Evolutionary conservation across 2,888 invertebrate species (phyloP).

Genomic region (Rhagonycha fulva): DNA sequence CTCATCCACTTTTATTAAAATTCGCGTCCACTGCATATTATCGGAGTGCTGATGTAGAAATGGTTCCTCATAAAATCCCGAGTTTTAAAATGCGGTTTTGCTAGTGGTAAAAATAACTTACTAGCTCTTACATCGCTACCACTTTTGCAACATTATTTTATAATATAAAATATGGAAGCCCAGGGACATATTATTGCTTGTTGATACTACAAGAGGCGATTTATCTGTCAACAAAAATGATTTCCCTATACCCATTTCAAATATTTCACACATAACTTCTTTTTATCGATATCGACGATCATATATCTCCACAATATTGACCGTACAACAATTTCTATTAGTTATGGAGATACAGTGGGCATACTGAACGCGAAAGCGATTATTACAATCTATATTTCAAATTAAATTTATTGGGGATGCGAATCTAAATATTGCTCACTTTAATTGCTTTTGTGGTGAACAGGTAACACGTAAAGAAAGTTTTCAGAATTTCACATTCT

Average conservation of each 20-base stretch:
- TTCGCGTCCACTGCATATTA: conserved; percentile 39
- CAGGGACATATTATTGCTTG: background rate
- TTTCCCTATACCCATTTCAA: conserved; percentile 3
- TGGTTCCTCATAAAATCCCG: conserved; percentile 42
- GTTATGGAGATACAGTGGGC: background rate
- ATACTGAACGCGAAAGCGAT: background rate
- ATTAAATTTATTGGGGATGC: background rate
- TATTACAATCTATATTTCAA: background rate
- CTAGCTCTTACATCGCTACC: background rate
- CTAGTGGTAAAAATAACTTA: background rate
- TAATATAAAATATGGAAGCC: conserved; percentile 1
- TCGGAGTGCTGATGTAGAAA: conserved; percentile 45
- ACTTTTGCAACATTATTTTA: conserved; percentile 1
- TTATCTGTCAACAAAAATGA: conserved; percentile 3
- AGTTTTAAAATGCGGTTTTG: conserved; percentile 2
- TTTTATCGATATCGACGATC: background rate
- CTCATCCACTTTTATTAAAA: conserved; percentile 44
- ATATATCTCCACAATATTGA: background rate
- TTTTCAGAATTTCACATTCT: background rate
- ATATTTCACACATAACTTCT: background rate
- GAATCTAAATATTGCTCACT: background rate
- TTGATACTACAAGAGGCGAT: conserved; percentile 1
- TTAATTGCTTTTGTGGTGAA: background rate
- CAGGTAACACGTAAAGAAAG: background rate
- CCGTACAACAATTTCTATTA: background rate